Evolutionary conservation across 2,113 vertebrate genomes (phyloP), one percentile per base, ranked within the genome.

Genomic region (Misgurnus mizolepis): DNA sequence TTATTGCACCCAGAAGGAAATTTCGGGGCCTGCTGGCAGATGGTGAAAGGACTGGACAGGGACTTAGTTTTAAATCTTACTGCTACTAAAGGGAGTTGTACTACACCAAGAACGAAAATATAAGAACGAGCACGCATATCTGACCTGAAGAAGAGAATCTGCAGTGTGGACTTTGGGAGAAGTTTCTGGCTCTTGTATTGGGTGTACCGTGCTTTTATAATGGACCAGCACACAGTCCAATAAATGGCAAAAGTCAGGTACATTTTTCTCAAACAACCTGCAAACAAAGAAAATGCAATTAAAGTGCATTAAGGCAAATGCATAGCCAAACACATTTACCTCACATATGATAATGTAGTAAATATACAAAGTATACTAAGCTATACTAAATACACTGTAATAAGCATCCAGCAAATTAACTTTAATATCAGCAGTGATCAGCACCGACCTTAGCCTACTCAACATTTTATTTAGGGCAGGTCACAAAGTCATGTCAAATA

Each of bases 181-280:
- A 55, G 49, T 84, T 77, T 79, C 76, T 80, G 75, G 50, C 74
- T 67, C 69, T 74, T 65, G 47, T 58, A 69, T 43, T 50, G 27
- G 70, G 7, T 45, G 65, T 60, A 39, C 62, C 55, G 70, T 73
- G 73, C 80, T 85, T 65, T 34, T 34, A 34, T 67, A 40, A 4
- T 62, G 71, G 71, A 65, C 39, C 61, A 79, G 75, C 49, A 83
- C 34, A 15, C 60, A 69, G 70, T 70, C 50, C 56, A 69, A 85
- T 68, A 73, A 78, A 41, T 69, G 80, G 88, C 83, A 88, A 89
- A 82, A 78, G 76, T 62, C 74, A 61, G 17, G 88, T 88, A 91
- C 89, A 88, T 39, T 45, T 91, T 91, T 88, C 85, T 88, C 89
- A 5, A 10, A 76, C 76, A 62, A 45, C 83, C 90, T 90, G 91